Evolutionary conservation across 2,797 vertebrate genomes (phyloP).

Genomic region (Macropus fuliginosus): DNA sequence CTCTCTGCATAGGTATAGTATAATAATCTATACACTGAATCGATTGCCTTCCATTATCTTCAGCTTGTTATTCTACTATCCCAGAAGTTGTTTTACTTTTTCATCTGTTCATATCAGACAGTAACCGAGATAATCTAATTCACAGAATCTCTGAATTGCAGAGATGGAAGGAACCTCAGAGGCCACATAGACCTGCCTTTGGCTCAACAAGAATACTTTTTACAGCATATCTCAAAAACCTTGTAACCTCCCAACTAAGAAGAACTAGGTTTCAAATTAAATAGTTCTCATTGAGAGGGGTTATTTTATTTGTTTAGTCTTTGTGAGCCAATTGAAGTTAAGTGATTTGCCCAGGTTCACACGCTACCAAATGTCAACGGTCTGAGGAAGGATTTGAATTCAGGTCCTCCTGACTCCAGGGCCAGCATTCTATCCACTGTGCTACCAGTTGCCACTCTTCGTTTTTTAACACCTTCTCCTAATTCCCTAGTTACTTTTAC

Average conservation of each 20-base stretch:
- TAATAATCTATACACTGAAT: not conserved
- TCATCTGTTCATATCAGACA: not conserved
- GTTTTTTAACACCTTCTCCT: not conserved
- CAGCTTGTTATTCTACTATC: not conserved
- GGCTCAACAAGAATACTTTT: not conserved
- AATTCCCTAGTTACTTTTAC: not conserved
- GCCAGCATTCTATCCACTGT: too few relatives aligned
- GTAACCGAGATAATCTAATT: not conserved
- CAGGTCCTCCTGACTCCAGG: too few relatives aligned
- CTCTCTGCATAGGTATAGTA: not conserved
- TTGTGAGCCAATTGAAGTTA: too few relatives aligned
- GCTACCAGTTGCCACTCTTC: not conserved
- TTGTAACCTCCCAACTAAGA: too few relatives aligned
- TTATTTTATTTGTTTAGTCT: too few relatives aligned
- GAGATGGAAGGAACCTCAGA: not conserved
- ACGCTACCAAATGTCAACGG: too few relatives aligned
- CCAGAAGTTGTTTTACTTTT: not conserved
- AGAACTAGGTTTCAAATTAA: not conserved
- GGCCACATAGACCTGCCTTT: not conserved
- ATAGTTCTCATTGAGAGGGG: not conserved
- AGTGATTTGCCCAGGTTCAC: too few relatives aligned
- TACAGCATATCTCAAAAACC: not conserved
- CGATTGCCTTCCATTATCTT: not conserved
- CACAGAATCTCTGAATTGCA: not conserved
- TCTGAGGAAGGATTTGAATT: too few relatives aligned